A percentile compares a stretch with the other conserved stretches of the same genome.
These are phyloP conservation scores for Neogobius melanostomus DNA, from an alignment of 2,113 vertebrate species.

Conservation along the genomic window DNA sequence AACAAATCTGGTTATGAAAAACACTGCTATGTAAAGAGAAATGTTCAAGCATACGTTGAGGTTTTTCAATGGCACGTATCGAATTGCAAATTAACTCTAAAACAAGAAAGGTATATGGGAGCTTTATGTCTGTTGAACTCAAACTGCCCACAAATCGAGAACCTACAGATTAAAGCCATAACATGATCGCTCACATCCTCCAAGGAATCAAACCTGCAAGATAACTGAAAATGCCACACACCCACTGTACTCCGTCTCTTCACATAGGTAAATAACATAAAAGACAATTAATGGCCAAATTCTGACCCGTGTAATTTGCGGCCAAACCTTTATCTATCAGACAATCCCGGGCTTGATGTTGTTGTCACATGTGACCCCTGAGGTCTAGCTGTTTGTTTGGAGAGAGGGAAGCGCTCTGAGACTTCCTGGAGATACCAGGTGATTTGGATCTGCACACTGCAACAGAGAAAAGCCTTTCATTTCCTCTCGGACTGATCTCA, in stretches of 20 bases:
- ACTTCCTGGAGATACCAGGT: slow-evolving; percentile 33
- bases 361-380: slow-evolving; percentile 9
- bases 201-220: too few relatives aligned
- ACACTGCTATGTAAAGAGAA: too few relatives aligned
- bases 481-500: slow-evolving; percentile 50
- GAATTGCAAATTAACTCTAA: too few relatives aligned
- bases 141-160: too few relatives aligned
- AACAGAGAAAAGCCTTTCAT: slow-evolving; percentile 48
- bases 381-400: slow-evolving; percentile 22
- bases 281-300: slow-evolving; percentile 17
- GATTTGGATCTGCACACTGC: slow-evolving; percentile 29
- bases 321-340: slow-evolving; percentile 7
- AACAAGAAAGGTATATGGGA: too few relatives aligned
- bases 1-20: too few relatives aligned
- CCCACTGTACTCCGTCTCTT: neutral
- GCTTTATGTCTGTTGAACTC: too few relatives aligned
- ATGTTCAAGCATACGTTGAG: too few relatives aligned
- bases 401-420: slow-evolving; percentile 9
- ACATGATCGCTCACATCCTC: too few relatives aligned
- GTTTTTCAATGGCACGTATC: too few relatives aligned
- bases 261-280: slow-evolving; percentile 4
- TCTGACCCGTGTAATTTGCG: slow-evolving; percentile 22
- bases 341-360: slow-evolving; percentile 9
- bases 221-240: too few relatives aligned
- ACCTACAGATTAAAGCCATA: too few relatives aligned